Percentiles rank a stretch among this genome's conserved stretches.
phyloP scores from a whole-genome alignment of 2,797 vertebrate species.

The Bryconaethiops microstoma region DNA sequence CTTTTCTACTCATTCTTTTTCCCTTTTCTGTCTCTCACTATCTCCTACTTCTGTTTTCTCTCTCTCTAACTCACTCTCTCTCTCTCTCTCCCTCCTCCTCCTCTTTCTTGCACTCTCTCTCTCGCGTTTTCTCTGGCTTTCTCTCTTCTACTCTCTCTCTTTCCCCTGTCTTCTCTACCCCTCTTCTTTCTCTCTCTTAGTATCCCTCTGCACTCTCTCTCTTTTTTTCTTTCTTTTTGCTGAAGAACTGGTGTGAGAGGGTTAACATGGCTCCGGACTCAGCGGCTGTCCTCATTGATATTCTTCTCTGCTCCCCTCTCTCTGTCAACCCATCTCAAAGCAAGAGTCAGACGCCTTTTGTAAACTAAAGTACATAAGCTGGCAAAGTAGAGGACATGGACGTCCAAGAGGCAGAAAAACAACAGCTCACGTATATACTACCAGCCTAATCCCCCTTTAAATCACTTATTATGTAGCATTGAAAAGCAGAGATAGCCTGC shows the following conservation, averaged over 20 bases:
- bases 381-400: constrained; percentile 43
- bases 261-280: constrained; percentile 48
- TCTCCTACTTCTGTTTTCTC: constrained; percentile 39
- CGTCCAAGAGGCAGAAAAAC: constrained; percentile 52
- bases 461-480: constrained; percentile 68
- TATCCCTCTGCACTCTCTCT: background rate
- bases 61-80: constrained; percentile 2
- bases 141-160: background rate
- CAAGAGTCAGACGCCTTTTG: constrained; percentile 66
- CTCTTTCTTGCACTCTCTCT: constrained; percentile 40
- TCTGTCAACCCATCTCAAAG: constrained; percentile 46
- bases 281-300: constrained; percentile 52
- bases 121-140: constrained; percentile 32
- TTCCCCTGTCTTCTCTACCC: constrained; percentile 51
- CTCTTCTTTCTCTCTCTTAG: constrained; percentile 11
- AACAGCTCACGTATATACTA: constrained; percentile 64
- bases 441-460: constrained; percentile 70
- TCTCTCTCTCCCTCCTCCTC: constrained; percentile 31
- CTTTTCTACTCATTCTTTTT: constrained; percentile 20
- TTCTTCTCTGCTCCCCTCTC: constrained; percentile 52
- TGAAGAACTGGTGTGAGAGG: background rate
- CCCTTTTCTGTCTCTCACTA: constrained; percentile 55
- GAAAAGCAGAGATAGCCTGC: constrained; percentile 66
- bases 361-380: constrained; percentile 74
- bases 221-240: constrained; percentile 40